Percentiles rank a stretch among this genome's conserved stretches.
These are phyloP conservation scores for Puntigrus tetrazona DNA, from an alignment of 2,113 vertebrate species.

Conservation along the genomic window DNA sequence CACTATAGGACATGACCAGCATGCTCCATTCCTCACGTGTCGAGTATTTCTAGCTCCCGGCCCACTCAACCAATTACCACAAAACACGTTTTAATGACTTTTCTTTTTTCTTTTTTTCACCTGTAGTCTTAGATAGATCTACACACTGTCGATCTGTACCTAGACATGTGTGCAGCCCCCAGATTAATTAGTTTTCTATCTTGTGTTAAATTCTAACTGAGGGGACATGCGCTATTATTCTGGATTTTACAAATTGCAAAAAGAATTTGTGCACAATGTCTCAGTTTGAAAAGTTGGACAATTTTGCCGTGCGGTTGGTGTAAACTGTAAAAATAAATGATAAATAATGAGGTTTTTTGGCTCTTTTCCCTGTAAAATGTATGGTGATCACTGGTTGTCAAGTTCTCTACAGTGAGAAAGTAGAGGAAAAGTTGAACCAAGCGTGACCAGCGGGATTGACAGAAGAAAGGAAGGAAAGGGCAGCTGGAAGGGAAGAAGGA, in stretches of 20 bases:
- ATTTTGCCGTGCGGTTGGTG: background rate
- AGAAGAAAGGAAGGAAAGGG: background rate
- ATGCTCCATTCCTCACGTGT: slow-evolving; percentile 29
- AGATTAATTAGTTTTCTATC: background rate
- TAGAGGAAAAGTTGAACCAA: background rate
- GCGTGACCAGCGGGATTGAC: too few species aligned
- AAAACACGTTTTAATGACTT: slow-evolving; percentile 35
- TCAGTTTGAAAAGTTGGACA: background rate
- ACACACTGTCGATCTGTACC: slow-evolving; percentile 9
- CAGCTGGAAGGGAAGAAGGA: background rate
- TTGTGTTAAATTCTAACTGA: background rate
- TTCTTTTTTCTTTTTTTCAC: background rate
- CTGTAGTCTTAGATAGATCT: background rate
- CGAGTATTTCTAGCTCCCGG: slow-evolving; percentile 35
- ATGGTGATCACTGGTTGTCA: background rate
- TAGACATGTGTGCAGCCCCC: slow-evolving; percentile 5
- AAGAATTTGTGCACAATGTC: background rate
- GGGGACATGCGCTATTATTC: background rate
- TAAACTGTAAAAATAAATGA: background rate
- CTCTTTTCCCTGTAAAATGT: background rate
- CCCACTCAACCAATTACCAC: slow-evolving; percentile 33
- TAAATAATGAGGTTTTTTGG: background rate
- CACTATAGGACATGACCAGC: slow-evolving; percentile 41
- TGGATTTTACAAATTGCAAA: background rate
- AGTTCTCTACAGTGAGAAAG: background rate